phyloP scores from a whole-genome alignment of 2,888 invertebrate species.

The Drosophila demipolita region DNA sequence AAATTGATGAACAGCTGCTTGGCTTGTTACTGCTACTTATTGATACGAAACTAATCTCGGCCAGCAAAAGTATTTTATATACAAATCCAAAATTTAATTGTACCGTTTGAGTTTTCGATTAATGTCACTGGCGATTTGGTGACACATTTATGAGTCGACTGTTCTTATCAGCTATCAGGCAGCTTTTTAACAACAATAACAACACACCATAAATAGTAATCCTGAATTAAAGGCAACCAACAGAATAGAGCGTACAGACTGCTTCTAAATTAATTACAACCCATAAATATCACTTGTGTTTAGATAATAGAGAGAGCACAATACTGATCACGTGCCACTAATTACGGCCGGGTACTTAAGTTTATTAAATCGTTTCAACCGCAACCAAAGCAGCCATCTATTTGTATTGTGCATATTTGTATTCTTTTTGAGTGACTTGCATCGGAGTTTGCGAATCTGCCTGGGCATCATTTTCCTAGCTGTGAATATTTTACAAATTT shows the following conservation, averaged over 20 bases:
- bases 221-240: slow-evolving; percentile 18
- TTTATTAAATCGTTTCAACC: slow-evolving; percentile 36
- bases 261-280: slow-evolving; percentile 50
- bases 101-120: slow-evolving; percentile 34
- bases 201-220: slow-evolving; percentile 31
- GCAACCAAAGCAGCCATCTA: background rate
- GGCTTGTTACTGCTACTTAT: background rate
- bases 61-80: slow-evolving; percentile 7
- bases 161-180: slow-evolving; percentile 57
- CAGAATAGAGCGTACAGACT: slow-evolving; percentile 24
- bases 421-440: background rate
- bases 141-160: slow-evolving; percentile 66
- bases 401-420: slow-evolving; percentile 10
- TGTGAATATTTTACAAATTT: slow-evolving; percentile 78
- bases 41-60: slow-evolving; percentile 26
- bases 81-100: slow-evolving; percentile 19
- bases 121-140: slow-evolving; percentile 57
- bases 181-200: slow-evolving; percentile 6
- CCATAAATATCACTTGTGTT: slow-evolving; percentile 55
- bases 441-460: slow-evolving; percentile 60
- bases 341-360: slow-evolving; percentile 56
- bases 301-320: slow-evolving; percentile 33
- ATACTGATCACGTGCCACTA: slow-evolving; percentile 67
- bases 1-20: slow-evolving; percentile 16
- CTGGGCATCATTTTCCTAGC: slow-evolving; percentile 71